A percentile compares a stretch with the other conserved stretches of the same genome.
Conservation (phyloP, 37 sponge, comb jelly and placozoan species). For the Halichondria panicea region DNA sequence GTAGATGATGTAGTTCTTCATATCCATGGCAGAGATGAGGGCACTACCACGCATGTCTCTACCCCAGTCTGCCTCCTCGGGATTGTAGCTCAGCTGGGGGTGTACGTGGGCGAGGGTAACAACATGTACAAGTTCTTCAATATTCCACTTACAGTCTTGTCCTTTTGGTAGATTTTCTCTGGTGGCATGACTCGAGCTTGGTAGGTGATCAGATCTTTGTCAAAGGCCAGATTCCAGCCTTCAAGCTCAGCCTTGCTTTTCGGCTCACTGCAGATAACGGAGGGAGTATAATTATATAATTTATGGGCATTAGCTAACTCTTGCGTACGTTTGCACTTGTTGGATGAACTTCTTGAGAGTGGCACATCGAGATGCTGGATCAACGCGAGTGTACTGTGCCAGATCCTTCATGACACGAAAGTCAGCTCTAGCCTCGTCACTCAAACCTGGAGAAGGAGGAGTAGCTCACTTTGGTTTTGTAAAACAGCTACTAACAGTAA, state of each 20-base stretch:
- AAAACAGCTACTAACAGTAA: no score
- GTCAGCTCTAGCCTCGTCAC: conserved; percentile 79
- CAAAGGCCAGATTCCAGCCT: conserved; percentile 77
- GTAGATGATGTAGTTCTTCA: conserved; percentile 58
- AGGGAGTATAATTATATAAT: not conserved
- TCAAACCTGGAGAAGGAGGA: conserved; percentile 41
- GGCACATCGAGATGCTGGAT: conserved; percentile 37
- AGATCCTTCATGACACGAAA: conserved; percentile 85
- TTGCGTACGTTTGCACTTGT: conserved; percentile 27
- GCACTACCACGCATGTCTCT: conserved; percentile 75
- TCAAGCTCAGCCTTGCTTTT: conserved; percentile 28
- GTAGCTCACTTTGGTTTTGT: no score
- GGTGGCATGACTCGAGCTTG: conserved; percentile 58
- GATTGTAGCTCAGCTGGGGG: conserved; percentile 56
- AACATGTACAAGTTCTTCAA: no score
- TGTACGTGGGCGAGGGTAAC: no score
- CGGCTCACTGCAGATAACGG: not conserved
- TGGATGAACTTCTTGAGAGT: conserved; percentile 61
- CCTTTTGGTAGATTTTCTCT: conserved; percentile 64
- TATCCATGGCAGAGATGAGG: conserved; percentile 41
- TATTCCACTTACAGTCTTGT: conserved; percentile 1
- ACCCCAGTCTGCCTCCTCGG: conserved; percentile 71
- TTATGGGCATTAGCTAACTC: not conserved
- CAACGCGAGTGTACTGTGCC: conserved; percentile 70
- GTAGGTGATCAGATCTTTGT: conserved; percentile 28